These are phyloP conservation scores for Rhabdophis nuchalis DNA, from an alignment of 2,797 vertebrate species.

Conservation along the genomic window DNA sequence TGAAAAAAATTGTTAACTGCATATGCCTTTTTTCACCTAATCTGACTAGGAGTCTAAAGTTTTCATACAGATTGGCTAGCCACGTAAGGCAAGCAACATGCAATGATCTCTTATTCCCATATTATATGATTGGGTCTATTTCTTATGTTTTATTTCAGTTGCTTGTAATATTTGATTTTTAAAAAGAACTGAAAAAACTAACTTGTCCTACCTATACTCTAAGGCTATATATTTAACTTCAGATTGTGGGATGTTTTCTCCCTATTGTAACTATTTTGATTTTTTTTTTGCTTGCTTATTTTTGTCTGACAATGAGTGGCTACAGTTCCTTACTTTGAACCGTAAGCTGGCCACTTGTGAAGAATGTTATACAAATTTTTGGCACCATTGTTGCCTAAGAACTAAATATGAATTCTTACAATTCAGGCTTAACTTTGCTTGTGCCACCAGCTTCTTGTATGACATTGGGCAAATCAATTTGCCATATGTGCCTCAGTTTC, in stretches of 20 bases:
- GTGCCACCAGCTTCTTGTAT: slow-evolving; percentile 42
- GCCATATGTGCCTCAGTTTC: slow-evolving; percentile 57
- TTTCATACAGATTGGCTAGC: background rate
- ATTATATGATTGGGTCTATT: background rate
- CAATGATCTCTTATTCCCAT: background rate
- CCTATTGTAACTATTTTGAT: background rate
- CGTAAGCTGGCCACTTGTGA: slow-evolving; percentile 29
- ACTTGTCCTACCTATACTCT: slow-evolving; percentile 1
- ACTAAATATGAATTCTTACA: slow-evolving; percentile 29
- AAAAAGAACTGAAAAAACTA: slow-evolving; percentile 33
- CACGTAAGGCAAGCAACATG: background rate
- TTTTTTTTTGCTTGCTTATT: background rate
- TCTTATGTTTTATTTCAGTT: background rate
- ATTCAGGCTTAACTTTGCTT: slow-evolving; percentile 42
- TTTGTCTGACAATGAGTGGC: background rate
- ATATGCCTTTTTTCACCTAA: slow-evolving; percentile 33
- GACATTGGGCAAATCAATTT: slow-evolving; percentile 53
- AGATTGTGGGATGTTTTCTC: background rate
- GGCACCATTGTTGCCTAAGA: slow-evolving; percentile 1
- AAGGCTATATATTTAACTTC: background rate
- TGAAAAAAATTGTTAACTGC: background rate
- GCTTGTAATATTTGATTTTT: background rate
- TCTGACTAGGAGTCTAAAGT: slow-evolving; percentile 30
- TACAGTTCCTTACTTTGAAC: slow-evolving; percentile 29
- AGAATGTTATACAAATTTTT: slow-evolving; percentile 11